These are phyloP conservation scores for Panulirus ornatus DNA, from an alignment of 1,140 invertebrate species.

Conservation along the genomic window DNA sequence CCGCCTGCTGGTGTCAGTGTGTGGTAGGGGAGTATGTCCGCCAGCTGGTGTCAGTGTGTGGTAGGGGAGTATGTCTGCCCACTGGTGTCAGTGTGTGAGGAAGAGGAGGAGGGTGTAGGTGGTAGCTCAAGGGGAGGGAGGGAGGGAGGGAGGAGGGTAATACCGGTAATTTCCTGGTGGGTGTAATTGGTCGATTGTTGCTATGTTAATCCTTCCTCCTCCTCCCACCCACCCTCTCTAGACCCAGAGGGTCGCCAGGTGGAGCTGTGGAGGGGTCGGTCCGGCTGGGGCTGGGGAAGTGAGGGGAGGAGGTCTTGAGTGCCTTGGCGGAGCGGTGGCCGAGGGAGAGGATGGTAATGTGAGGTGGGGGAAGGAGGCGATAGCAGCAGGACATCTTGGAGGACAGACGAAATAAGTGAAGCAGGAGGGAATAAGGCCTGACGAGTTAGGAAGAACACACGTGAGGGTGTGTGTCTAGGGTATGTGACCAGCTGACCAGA, in stretches of 20 bases:
- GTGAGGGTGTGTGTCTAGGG: no score
- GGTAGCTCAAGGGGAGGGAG: background rate
- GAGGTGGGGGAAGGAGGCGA: background rate
- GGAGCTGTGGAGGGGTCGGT: background rate
- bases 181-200: conserved; percentile 39
- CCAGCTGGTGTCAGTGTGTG: no score
- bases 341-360: background rate
- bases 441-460: no score
- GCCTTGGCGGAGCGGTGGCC: no score
- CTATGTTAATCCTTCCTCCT: conserved; percentile 24
- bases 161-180: conserved; percentile 13
- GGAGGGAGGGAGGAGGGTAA: background rate
- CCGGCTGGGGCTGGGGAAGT: background rate
- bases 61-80: no score
- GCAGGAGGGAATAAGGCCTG: no score
- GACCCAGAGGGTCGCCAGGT: no score
- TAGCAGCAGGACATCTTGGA: background rate
- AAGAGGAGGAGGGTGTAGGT: background rate
- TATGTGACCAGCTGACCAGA: no score
- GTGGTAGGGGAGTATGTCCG: no score
- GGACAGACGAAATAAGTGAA: background rate
- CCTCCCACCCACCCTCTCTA: no score
- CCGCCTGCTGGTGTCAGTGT: no score
- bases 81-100: no score
- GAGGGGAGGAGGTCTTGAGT: background rate